Percentiles rank a stretch among this genome's conserved stretches.
These are phyloP conservation scores for Cataglyphis livida DNA, from an alignment of 2,888 invertebrate species.

Conservation along the genomic window DNA sequence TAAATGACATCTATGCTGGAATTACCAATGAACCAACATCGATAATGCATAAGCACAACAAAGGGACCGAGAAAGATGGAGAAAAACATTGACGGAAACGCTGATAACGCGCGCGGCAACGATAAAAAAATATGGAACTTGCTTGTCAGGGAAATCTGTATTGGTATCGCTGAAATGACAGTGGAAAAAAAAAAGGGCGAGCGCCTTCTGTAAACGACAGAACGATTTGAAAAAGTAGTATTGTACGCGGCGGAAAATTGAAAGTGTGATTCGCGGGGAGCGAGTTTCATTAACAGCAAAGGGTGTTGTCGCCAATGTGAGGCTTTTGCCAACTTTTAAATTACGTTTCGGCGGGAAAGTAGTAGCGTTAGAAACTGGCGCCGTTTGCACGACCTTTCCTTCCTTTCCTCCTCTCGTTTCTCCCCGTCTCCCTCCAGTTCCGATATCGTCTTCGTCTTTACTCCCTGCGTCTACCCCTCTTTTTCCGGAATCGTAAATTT, in stretches of 20 bases:
- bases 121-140: slow-evolving; percentile 67
- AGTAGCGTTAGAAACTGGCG: slow-evolving; percentile 69
- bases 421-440: not conserved
- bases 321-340: slow-evolving; percentile 84
- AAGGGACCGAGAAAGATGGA: slow-evolving; percentile 45
- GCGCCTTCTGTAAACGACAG: not conserved
- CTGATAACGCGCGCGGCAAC: slow-evolving; percentile 55
- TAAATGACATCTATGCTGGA: not conserved
- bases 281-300: slow-evolving; percentile 83
- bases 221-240: slow-evolving; percentile 29
- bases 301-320: slow-evolving; percentile 73
- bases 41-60: not conserved
- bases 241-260: slow-evolving; percentile 78
- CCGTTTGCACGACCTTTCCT: slow-evolving; percentile 42
- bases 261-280: slow-evolving; percentile 79
- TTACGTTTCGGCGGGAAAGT: slow-evolving; percentile 82
- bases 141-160: slow-evolving; percentile 57
- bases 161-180: slow-evolving; percentile 62
- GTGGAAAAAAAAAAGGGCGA: slow-evolving; percentile 56
- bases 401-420: slow-evolving; percentile 13
- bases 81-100: slow-evolving; percentile 49
- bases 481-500: slow-evolving; percentile 5
- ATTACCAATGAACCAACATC: not conserved
- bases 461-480: not conserved
- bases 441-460: not conserved